Evolutionary conservation across 1,140 invertebrate genomes (phyloP), one percentile per base, ranked within the genome.

Genomic region (Drosophila cardini): DNA sequence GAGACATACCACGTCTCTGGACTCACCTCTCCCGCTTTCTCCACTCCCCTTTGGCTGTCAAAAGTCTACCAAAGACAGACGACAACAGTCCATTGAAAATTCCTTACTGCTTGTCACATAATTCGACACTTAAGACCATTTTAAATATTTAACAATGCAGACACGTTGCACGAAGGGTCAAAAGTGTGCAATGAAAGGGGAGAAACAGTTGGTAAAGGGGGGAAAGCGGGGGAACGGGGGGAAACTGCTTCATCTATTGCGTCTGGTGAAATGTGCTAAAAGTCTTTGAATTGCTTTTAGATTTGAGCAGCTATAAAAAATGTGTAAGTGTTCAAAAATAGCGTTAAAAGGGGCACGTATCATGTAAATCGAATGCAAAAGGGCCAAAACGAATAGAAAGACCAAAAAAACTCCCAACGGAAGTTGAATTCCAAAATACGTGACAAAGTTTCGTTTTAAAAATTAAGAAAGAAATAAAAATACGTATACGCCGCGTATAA

Each of bases 401-500:
- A 53, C 53, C 18, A 67, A 64, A 21, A 21, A 3, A 21, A n/a
- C n/a, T n/a, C n/a, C n/a, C n/a, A 74, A 57, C 72, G 67, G 43
- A 62, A 63, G 57, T 70, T 32, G 58, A 70, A 70, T 74, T 69
- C 30, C 10, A 16, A 60, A 56, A 62, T 53, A 68, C 71, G 71
- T 74, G 71, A 13, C 71, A 13, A 26, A 60, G n/a, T 63, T 43
- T 53, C 34, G 48, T 8, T 63, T 63, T 63, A 43, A 45, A 74
- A 74, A 57, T 61, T 62, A 34, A 26, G 55, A 70, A 62, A 70
- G 57, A 62, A 74, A 63, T 58, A 70, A 63, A 62, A 74, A 63
- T 58, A 74, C 72, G 72, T 67, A 74, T 74, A 57, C 65, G 65
- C 58, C 16, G 8, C 57, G 57, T 74, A 43, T 56, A 70, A 70